Conservation (phyloP, 92 coral and sea anemone species). For the Paramuricea clavata region DNA sequence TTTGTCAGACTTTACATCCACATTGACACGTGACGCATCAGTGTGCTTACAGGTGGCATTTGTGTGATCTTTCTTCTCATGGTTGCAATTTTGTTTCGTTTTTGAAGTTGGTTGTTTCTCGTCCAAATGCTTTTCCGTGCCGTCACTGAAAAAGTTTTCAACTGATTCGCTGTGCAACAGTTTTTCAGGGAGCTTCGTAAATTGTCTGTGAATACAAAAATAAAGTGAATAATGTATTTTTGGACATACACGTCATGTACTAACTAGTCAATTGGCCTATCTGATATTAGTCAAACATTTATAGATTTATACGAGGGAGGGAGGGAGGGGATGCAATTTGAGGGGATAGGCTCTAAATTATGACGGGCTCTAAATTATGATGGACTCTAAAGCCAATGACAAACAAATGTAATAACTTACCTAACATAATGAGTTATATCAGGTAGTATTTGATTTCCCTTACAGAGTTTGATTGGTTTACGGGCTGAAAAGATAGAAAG, state of each 20-base stretch:
- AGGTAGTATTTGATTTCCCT: slow-evolving; percentile 61
- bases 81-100: background rate
- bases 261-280: too few relatives aligned
- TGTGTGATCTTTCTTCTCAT: slow-evolving; percentile 13
- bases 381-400: too few relatives aligned
- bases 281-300: background rate
- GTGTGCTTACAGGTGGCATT: background rate
- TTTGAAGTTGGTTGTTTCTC: slow-evolving; percentile 15
- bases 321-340: too few relatives aligned
- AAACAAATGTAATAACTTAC: slow-evolving; percentile 63
- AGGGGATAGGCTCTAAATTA: too few relatives aligned
- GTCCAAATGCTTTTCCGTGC: slow-evolving; percentile 2
- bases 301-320: too few relatives aligned
- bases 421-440: slow-evolving; percentile 91
- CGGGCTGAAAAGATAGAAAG: slow-evolving; percentile 19
- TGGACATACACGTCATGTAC: background rate
- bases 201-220: slow-evolving; percentile 4
- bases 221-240: background rate
- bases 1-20: background rate
- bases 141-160: slow-evolving; percentile 46
- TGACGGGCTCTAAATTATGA: too few relatives aligned
- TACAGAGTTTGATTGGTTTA: slow-evolving; percentile 34
- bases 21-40: slow-evolving; percentile 12
- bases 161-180: slow-evolving; percentile 48
- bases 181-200: slow-evolving; percentile 38